These are phyloP conservation scores for Phylloscopus whistleri DNA, from an alignment of 2,113 vertebrate genomes.

Conservation along the genomic window DNA sequence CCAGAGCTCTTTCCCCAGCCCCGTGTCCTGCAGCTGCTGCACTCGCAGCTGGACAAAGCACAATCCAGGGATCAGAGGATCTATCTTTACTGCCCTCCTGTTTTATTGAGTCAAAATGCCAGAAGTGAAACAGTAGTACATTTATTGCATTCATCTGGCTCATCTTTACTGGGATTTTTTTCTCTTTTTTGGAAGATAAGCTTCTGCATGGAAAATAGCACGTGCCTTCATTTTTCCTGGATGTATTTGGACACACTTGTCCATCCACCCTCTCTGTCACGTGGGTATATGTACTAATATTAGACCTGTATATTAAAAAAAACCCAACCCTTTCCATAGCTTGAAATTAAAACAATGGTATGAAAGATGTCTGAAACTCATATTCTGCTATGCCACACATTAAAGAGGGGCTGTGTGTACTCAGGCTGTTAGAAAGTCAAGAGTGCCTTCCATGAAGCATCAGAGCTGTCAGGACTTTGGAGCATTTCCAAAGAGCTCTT, in stretches of 20 bases:
- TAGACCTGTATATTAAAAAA: neutral
- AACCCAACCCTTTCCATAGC: neutral
- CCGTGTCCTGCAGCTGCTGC: neutral
- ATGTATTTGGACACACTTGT: neutral
- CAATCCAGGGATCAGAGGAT: conserved; percentile 14
- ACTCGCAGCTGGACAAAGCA: neutral
- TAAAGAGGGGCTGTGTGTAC: neutral
- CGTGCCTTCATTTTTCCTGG: neutral
- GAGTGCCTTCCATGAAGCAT: neutral
- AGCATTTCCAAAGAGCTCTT: neutral
- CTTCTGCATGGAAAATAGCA: neutral
- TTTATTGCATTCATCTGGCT: conserved; percentile 42
- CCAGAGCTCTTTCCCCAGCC: neutral
- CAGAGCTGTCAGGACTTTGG: neutral
- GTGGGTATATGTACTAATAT: neutral
- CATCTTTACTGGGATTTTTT: conserved; percentile 15
- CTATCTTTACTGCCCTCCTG: conserved; percentile 15
- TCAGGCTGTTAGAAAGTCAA: neutral
- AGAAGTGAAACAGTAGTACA: conserved; percentile 44
- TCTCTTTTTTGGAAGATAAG: conserved; percentile 44
- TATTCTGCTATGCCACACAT: neutral
- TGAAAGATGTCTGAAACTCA: neutral
- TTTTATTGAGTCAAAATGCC: conserved; percentile 9
- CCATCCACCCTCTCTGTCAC: neutral
- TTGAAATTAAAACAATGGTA: conserved; percentile 28